phyloP scores from a whole-genome alignment of 2,113 vertebrate genomes.

The Gopherus flavomarginatus region DNA sequence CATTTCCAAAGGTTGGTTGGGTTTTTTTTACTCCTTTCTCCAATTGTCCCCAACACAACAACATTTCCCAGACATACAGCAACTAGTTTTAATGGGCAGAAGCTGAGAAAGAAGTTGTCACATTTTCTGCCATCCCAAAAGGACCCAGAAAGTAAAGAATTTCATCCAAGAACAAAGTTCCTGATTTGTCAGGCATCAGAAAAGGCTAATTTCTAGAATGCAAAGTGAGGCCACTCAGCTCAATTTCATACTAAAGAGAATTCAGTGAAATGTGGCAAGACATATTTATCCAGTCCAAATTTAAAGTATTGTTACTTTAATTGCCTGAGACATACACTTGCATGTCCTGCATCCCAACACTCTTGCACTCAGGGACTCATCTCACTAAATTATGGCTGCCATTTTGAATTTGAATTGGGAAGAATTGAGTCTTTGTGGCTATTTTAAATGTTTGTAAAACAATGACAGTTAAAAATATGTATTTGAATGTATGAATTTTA shows the following conservation, averaged over 20 bases:
- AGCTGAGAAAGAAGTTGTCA: not conserved
- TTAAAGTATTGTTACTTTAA: not conserved
- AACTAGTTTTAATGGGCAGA: not conserved
- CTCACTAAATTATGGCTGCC: not conserved
- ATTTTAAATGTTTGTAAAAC: not conserved
- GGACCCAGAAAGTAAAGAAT: not conserved
- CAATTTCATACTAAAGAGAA: not conserved
- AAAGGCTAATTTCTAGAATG: not conserved
- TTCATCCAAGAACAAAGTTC: not conserved
- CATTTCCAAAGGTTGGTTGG: not conserved
- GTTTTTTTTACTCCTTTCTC: not conserved
- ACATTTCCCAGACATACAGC: not conserved
- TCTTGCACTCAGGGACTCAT: not conserved
- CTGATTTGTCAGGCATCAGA: not conserved
- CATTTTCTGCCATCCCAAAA: not conserved
- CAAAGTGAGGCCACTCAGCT: not conserved
- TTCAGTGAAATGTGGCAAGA: not conserved
- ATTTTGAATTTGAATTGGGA: not conserved
- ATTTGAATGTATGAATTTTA: not conserved
- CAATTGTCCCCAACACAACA: not conserved
- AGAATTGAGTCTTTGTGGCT: not conserved
- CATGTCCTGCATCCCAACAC: fast-evolving
- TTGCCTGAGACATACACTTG: not conserved
- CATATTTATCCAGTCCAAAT: fast-evolving
- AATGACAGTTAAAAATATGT: not conserved